Evolutionary conservation across 1,140 invertebrate genomes (phyloP), one percentile per base, ranked within the genome.

Genomic region (Heliothis virescens): DNA sequence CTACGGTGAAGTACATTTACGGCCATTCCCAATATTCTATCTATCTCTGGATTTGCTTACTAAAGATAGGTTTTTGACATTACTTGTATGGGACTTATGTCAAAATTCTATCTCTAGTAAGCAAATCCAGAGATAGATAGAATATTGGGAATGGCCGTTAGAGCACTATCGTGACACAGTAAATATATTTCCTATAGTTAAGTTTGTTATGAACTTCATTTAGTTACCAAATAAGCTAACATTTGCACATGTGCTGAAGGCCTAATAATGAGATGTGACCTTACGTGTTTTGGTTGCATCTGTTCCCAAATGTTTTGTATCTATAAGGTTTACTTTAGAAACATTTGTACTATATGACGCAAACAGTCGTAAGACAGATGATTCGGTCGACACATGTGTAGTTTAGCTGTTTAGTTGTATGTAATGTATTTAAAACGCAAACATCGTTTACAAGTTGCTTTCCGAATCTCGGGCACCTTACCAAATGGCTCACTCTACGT

Each of bases 301-400:
- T 78, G 75, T 69, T 67, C 29, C 52, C 16, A 59, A 78, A 78
- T 41, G 15, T 67, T 59, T 67, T 69, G 47, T 57, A 67, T 67
- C 60, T n/a, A 50, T 69, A 53, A 18, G 65, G 75, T 78, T 78
- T 78, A 78, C 62, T 78, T 78, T 78, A 67, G 52, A 47, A 67
- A 78, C 62, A 78, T 78, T 78, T 69, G 63, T 78, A 69, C 26
- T 78, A 78, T 67, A 78, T 78, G 75, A 78, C 75, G 75, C 53
- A 78, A 69, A 52, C 62, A 67, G 57, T 48, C 75, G 63, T 59
- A 67, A 76, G 75, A 77, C 75, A 77, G 75, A 77, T 67, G 74
- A 69, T 69, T 67, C 21, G 74, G 48, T 76, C 74, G 60, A 76
- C 74, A 76, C 74, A 76, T 76, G 74, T 76, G 59, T 76, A 76